These are phyloP conservation scores for Salvelinus namaycush DNA, from an alignment of 2,113 vertebrate species.

Conservation along the genomic window DNA sequence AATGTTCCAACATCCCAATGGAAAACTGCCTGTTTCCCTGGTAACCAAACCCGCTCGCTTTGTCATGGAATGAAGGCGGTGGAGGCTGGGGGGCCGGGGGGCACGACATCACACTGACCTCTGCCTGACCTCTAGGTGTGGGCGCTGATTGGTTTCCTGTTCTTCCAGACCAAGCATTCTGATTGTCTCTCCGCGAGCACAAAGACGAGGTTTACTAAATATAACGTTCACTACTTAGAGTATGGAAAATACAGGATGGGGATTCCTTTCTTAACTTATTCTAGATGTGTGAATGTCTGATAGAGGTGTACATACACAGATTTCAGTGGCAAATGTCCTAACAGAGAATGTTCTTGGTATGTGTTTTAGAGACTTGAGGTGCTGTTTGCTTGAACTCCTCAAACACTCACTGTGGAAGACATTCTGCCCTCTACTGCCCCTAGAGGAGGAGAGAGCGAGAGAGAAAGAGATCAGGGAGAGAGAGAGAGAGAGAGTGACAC, in stretches of 20 bases:
- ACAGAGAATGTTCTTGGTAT: not conserved
- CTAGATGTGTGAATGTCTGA: no score
- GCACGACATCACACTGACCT: slow-evolving; percentile 63
- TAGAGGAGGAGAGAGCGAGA: slow-evolving; percentile 24
- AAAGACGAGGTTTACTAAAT: slow-evolving; percentile 3
- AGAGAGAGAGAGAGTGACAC: slow-evolving; percentile 28
- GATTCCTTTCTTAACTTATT: not conserved
- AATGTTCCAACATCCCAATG: slow-evolving; percentile 58
- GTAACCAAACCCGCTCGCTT: slow-evolving; percentile 70
- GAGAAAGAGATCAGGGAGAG: slow-evolving; percentile 35
- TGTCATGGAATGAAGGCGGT: slow-evolving; percentile 64
- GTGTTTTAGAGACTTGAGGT: not conserved
- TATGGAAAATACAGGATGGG: not conserved
- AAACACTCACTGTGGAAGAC: slow-evolving; percentile 15
- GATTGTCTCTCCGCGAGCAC: slow-evolving; percentile 17
- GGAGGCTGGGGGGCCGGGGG: slow-evolving; percentile 27
- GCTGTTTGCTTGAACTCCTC: not conserved
- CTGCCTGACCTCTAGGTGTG: slow-evolving; percentile 67
- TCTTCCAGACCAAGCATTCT: slow-evolving; percentile 20
- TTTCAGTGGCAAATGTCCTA: not conserved
- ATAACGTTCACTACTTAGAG: not conserved
- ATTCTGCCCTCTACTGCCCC: slow-evolving; percentile 53
- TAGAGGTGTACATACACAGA: not conserved
- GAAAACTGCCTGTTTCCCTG: slow-evolving; percentile 69
- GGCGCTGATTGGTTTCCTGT: slow-evolving; percentile 43